Evolutionary conservation across 2,113 vertebrate species (phyloP), one percentile per base, ranked within the genome.

Genomic region (Lepisosteus oculatus): DNA sequence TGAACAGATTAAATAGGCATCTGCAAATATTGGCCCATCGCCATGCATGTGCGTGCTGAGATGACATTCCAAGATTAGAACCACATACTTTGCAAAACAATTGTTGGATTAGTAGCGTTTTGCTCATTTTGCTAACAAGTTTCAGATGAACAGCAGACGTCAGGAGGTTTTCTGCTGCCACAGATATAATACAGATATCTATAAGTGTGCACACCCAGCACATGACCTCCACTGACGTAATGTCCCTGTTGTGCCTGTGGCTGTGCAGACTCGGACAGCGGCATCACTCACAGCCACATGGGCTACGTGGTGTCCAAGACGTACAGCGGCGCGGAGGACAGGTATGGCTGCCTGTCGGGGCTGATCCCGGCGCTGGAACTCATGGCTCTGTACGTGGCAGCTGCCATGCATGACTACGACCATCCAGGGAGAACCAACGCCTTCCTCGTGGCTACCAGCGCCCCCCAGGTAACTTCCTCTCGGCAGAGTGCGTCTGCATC

Each of bases 351-450:
- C 78, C 82, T 99, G 63, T 95, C 96, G 6, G 95, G 96, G 75
- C 97, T 96, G 76, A 96, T 99, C 74, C 97, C 97, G n/a, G 95
- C 96, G 71, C 88, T 99, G 71, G 97, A 99, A 82, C 74, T 99
- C 78, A 99, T 99, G 97, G 97, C 97, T 0, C 87, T 99, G 8
- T 99, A 99, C 2, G 97, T 99, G n/a, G 97, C 96, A 1, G 96
- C 97, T 0, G 97, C 97, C 69, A 99, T 99, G 97, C 97, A 99
- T 6, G 97, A 99, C 67, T 99, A 98, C 1, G 97, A 99, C 80
- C 97, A 99, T 67, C 97, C 97, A 0, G 97, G 97, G 9, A 87
- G 97, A 79, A 99, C 97, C 55, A 99, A 99, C 0, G 97, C 97
- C 45, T 99, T 99, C 83, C 89, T 99, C 12, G 97, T 99, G 62